Percentiles rank a stretch among this genome's conserved stretches.
phyloP scores from a whole-genome alignment of 2,113 vertebrate species.

The Monopterus albus region DNA sequence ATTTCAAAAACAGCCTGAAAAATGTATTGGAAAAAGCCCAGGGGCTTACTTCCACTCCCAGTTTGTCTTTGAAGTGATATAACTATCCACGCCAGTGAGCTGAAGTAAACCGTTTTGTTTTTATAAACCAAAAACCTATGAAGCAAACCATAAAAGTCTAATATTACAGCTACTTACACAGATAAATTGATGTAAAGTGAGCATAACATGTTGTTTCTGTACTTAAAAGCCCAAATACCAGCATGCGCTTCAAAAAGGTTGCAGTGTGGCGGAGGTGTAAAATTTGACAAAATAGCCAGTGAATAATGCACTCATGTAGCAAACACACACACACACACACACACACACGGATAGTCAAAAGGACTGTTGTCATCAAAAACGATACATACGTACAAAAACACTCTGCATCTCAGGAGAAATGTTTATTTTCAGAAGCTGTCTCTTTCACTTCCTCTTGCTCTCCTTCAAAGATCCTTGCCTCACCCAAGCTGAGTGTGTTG shows the following conservation, averaged over 20 bases:
- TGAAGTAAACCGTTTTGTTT: constrained; percentile 28
- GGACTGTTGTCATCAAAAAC: constrained; percentile 66
- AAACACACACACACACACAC: constrained; percentile 13
- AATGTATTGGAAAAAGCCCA: not conserved
- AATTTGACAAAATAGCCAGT: constrained; percentile 46
- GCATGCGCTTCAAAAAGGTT: constrained; percentile 9
- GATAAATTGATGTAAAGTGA: constrained; percentile 42
- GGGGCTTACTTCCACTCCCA: constrained; percentile 10
- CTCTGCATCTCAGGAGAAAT: constrained; percentile 64
- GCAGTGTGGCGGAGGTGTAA: constrained; percentile 19
- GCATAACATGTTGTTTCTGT: constrained; percentile 33
- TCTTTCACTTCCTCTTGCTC: constrained; percentile 62
- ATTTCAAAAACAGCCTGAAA: not conserved
- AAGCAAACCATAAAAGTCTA: constrained; percentile 18
- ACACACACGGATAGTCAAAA: constrained; percentile 26
- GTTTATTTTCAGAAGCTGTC: constrained; percentile 74
- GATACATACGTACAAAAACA: constrained; percentile 60
- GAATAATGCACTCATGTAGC: constrained; percentile 37
- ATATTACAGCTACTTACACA: constrained; percentile 21
- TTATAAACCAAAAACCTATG: too few species aligned
- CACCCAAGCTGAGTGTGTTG: constrained; percentile 53
- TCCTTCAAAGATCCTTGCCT: constrained; percentile 70
- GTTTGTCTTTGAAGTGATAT: constrained; percentile 29
- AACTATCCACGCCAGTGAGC: constrained; percentile 9
- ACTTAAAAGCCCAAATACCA: constrained; percentile 29